Conservation (phyloP, 37 sponge, comb jelly and placozoan genomes). For the Geodia barretti region DNA sequence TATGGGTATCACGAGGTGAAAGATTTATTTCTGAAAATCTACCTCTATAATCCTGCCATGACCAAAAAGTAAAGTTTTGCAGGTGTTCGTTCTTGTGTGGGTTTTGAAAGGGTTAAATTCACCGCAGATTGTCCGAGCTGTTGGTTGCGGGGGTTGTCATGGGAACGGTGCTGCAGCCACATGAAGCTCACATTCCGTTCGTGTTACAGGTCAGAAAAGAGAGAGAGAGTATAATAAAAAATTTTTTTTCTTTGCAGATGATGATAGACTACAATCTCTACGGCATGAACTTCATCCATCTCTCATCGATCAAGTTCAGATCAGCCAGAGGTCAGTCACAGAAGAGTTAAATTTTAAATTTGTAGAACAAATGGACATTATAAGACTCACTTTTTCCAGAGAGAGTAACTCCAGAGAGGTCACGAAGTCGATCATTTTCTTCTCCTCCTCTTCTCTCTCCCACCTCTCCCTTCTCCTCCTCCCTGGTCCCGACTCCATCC, state of each 20-base stretch:
- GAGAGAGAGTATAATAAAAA: not conserved
- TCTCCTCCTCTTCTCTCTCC: conserved; percentile 1
- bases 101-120: not conserved
- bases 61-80: conserved; percentile 76
- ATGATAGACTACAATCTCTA: conserved; percentile 90
- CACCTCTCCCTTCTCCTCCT: conserved; percentile 15
- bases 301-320: conserved; percentile 67
- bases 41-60: conserved; percentile 75
- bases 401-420: not conserved
- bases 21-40: conserved; percentile 79
- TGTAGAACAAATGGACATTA: not conserved
- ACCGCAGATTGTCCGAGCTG: conserved; percentile 74
- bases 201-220: conserved; percentile 56
- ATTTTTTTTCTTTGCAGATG: conserved; percentile 47
- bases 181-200: conserved; percentile 92
- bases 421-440: not conserved
- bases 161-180: conserved; percentile 73
- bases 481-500: conserved; percentile 8
- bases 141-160: conserved; percentile 81
- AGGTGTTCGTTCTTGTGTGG: no score
- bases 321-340: conserved; percentile 8
- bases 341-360: not conserved
- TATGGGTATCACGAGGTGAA: conserved; percentile 82
- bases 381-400: not conserved
- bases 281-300: conserved; percentile 85